phyloP scores from a whole-genome alignment of 2,888 invertebrate genomes.

The Hypomecis punctinalis region DNA sequence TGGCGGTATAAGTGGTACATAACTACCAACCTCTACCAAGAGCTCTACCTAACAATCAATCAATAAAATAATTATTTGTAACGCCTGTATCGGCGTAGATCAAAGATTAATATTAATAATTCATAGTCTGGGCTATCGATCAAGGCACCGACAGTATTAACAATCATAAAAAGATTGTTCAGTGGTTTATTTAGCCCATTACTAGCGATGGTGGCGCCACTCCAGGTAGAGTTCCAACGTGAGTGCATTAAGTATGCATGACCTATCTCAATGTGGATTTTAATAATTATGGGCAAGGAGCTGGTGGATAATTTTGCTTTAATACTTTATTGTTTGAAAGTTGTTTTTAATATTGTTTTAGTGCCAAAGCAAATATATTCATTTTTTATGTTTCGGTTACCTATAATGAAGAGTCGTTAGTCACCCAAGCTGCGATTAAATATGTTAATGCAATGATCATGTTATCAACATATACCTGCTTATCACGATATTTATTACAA shows the following conservation, averaged over 20 bases:
- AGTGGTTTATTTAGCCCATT: slow-evolving; percentile 1
- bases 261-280: slow-evolving; percentile 45
- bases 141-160: neutral
- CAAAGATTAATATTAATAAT: neutral
- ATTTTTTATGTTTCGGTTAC: too few species aligned
- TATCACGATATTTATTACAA: too few species aligned
- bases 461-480: too few species aligned
- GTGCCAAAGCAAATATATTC: too few species aligned
- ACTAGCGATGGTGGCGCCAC: slow-evolving; percentile 22
- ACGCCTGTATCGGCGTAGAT: neutral
- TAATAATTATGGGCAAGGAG: slow-evolving; percentile 30
- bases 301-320: neutral
- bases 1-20: slow-evolving; percentile 54
- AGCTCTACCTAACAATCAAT: neutral
- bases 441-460: too few species aligned
- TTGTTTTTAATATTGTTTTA: too few species aligned
- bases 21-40: neutral
- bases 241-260: slow-evolving; percentile 33
- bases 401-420: too few species aligned
- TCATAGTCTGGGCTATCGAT: neutral
- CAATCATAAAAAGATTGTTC: neutral
- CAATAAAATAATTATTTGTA: slow-evolving; percentile 1
- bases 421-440: too few species aligned
- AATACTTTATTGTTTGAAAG: neutral
- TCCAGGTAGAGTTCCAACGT: slow-evolving; percentile 5